Evolutionary conservation across 2,113 vertebrate species (phyloP), one percentile per base, ranked within the genome.

Genomic region (Podarcis cretensis): DNA sequence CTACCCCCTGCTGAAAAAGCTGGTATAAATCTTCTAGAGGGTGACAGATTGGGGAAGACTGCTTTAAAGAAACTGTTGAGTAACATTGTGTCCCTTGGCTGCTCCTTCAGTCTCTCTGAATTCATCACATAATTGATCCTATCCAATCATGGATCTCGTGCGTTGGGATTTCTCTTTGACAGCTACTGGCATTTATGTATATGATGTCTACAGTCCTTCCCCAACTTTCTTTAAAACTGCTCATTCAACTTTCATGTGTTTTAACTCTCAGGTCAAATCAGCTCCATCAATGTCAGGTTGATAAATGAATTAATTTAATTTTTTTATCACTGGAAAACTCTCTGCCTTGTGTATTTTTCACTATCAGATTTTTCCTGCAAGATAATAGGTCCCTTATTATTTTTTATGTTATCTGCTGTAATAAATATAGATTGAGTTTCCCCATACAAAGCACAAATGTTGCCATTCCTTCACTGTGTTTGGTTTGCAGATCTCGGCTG

Each of bases 251-350:
- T 91, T 84, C 90, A 91, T 92, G 93, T 84, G 75, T 91, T 95
- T 95, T 92, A 89, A 91, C 93, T 95, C 95, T 92, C 79, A 80
- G 95, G 92, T 96, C 92, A 93, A 92, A 93, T 96, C 66, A 85
- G 75, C 75, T 73, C 82, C 65, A 89, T 89, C 76, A 94, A 90
- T 95, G 93, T 94, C 95, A 93, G 57, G 83, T 89, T 96, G 95
- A 95, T 94, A 95, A 95, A 95, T 95, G 94, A 80, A 88, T 82
- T 94, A 92, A 95, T 96, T 95, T 95, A 95, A 92, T 91, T 93
- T 94, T 81, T 95, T 95, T 93, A 95, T 95, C 93, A 82, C 69
- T 25, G 1, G 92, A 87, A 92, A 95, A 92, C 89, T 94, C 91
- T 94, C 90, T 90, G 35, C 32, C 90, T 48, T 83, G 89, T 93